Percentiles rank a stretch among this genome's conserved stretches.
phyloP scores from a whole-genome alignment of 1,140 invertebrate species.

The Drosophila arizonae region DNA sequence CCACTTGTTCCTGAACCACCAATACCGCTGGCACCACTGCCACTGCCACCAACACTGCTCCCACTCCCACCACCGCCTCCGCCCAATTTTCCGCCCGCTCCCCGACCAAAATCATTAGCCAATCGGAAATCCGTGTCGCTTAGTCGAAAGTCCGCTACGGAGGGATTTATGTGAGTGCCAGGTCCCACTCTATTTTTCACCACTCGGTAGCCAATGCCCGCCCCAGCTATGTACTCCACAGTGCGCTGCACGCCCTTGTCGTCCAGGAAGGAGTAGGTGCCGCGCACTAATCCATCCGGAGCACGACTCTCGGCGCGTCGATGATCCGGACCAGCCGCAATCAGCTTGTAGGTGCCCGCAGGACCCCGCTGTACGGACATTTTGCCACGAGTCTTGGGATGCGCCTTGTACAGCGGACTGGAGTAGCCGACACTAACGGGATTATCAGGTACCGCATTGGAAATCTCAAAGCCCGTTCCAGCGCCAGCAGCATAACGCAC shows the following conservation, averaged over 20 bases:
- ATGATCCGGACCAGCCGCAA: constrained; percentile 88
- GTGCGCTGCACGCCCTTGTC: constrained; percentile 89
- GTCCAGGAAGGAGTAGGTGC: constrained; percentile 89
- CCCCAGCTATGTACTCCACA: constrained; percentile 89
- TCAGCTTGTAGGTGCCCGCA: constrained; percentile 84
- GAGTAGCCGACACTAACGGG: constrained; percentile 70
- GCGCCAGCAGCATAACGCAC: constrained; percentile 89
- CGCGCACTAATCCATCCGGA: constrained; percentile 86
- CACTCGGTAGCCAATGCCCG: constrained; percentile 89
- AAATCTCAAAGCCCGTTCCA: constrained; percentile 88
- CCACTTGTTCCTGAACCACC: neutral
- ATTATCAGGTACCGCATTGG: constrained; percentile 87
- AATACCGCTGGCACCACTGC: constrained; percentile 15
- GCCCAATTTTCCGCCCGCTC: constrained; percentile 54
- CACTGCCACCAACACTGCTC: constrained; percentile 11
- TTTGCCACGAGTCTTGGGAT: constrained; percentile 68
- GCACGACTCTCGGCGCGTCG: constrained; percentile 88
- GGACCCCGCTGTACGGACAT: constrained; percentile 78
- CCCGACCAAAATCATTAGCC: constrained; percentile 74
- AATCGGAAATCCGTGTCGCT: constrained; percentile 67
- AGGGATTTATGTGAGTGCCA: constrained; percentile 75
- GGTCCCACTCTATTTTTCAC: constrained; percentile 82
- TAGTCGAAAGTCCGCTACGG: constrained; percentile 67
- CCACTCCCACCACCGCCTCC: constrained; percentile 6
- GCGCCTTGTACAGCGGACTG: constrained; percentile 74